phyloP scores from a whole-genome alignment of 2,888 invertebrate species.

The Exephanes ischioxanthus region DNA sequence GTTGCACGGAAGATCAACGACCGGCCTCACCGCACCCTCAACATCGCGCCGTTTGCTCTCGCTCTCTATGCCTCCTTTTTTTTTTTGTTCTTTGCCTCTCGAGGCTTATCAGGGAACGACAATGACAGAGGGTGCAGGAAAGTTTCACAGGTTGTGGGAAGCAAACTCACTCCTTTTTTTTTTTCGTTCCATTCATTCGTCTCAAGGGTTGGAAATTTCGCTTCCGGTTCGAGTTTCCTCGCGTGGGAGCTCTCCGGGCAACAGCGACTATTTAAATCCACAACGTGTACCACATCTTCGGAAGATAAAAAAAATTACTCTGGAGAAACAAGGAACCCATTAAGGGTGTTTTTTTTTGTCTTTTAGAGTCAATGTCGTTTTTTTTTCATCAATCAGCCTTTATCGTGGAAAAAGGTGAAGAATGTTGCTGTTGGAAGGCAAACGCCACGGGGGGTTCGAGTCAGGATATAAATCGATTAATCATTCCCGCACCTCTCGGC shows the following conservation, averaged over 20 bases:
- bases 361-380: conserved; percentile 15
- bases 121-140: conserved; percentile 33
- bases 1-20: conserved; percentile 61
- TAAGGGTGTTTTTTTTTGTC: not conserved
- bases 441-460: conserved; percentile 40
- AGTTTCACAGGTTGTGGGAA: conserved; percentile 76
- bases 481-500: conserved; percentile 64
- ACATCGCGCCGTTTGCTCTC: conserved; percentile 14
- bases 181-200: conserved; percentile 28
- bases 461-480: conserved; percentile 66
- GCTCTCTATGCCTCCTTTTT: conserved; percentile 3
- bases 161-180: conserved; percentile 39
- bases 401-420: conserved; percentile 60
- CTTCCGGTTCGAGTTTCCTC: conserved; percentile 69
- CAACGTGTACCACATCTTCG: not conserved
- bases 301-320: conserved; percentile 5
- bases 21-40: conserved; percentile 48
- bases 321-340: conserved; percentile 23
- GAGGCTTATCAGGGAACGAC: conserved; percentile 49
- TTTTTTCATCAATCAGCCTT: conserved; percentile 64
- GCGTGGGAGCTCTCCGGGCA: conserved; percentile 21
- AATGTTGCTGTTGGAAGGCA: conserved; percentile 45
- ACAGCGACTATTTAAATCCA: conserved; percentile 27
- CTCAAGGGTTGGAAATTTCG: conserved; percentile 73
- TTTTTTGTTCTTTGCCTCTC: conserved; percentile 15